Conservation (phyloP, 2,113 vertebrate species). For the Tachuris rubrigastra region DNA sequence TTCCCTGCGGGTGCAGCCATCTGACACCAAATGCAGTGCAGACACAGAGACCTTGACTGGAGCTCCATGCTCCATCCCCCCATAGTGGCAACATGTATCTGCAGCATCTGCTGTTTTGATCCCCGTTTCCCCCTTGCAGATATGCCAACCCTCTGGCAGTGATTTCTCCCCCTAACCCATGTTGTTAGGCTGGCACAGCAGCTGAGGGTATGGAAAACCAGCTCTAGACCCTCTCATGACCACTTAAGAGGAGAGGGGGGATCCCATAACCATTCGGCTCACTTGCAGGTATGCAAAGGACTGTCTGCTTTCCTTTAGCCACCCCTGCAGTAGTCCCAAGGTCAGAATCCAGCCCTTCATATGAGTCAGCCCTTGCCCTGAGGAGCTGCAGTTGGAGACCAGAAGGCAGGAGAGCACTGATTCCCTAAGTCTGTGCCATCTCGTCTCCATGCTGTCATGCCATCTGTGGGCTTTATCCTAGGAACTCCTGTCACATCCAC, state of each 20-base stretch:
- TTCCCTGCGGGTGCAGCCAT: background rate
- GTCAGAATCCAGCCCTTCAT: background rate
- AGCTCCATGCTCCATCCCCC: background rate
- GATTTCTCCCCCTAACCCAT: background rate
- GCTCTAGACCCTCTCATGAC: background rate
- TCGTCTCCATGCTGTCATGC: background rate
- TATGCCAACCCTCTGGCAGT: background rate
- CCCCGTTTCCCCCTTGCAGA: background rate
- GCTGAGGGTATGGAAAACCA: background rate
- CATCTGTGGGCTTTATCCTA: background rate
- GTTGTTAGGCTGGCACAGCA: background rate
- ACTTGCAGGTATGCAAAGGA: background rate
- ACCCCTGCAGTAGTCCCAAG: background rate
- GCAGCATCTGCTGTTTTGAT: background rate
- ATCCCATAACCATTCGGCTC: fast-evolving
- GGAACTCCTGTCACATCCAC: background rate
- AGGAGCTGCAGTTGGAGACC: background rate
- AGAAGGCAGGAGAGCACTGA: slow-evolving; percentile 1
- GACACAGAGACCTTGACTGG: background rate
- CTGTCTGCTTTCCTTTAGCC: background rate
- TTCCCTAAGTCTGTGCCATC: background rate
- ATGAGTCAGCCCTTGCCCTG: background rate
- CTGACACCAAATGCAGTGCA: background rate
- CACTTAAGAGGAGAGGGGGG: background rate
- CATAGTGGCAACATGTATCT: fast-evolving